A percentile compares a stretch with the other conserved stretches of the same genome.
Evolutionary conservation across 30 jellyfish, hydroid and myxozoan genomes (phyloP).

Genomic region (Cassiopea xamachana): DNA sequence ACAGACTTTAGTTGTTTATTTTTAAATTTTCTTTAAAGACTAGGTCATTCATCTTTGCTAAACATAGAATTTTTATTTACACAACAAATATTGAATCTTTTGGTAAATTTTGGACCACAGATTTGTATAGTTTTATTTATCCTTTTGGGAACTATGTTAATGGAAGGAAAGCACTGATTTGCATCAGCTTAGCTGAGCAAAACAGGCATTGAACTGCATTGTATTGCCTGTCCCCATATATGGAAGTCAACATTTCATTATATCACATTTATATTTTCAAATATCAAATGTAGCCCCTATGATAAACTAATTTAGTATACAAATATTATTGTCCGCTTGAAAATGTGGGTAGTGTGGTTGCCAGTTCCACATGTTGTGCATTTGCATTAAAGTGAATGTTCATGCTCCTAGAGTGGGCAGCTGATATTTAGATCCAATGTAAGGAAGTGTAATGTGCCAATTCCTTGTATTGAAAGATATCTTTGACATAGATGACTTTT

Average conservation of each 20-base stretch:
- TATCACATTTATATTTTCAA: too few species aligned
- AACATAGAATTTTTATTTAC: background rate
- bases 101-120: background rate
- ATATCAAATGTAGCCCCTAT: too few species aligned
- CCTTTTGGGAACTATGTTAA: background rate
- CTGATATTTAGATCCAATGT: too few species aligned
- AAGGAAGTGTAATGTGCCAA: too few species aligned
- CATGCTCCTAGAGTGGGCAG: too few species aligned
- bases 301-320: too few species aligned
- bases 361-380: background rate
- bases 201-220: background rate
- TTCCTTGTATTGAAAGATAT: too few species aligned
- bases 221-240: too few species aligned
- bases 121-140: background rate
- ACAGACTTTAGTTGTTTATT: background rate
- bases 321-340: background rate
- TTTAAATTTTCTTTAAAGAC: background rate
- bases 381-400: too few species aligned
- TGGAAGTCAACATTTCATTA: background rate
- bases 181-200: background rate
- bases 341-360: background rate
- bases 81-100: background rate
- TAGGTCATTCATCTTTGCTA: conserved; percentile 4
- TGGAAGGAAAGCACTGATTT: background rate
- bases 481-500: too few species aligned